These are phyloP conservation scores for Smutsia temminckii DNA, from an alignment of 2,797 vertebrate genomes.

Conservation along the genomic window DNA sequence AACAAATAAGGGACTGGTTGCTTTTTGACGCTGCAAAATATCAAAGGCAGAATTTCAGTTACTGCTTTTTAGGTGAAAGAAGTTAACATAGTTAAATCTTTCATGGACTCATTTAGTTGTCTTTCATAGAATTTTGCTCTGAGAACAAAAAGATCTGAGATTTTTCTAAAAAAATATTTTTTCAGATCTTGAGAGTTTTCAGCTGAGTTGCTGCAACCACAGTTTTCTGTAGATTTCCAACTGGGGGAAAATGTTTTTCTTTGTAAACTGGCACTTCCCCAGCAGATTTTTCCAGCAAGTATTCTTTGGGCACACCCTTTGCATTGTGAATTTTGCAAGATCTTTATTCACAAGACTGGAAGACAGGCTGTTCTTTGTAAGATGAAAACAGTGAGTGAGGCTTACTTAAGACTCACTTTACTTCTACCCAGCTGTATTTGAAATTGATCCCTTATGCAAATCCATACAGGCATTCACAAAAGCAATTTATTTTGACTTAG, in stretches of 20 bases:
- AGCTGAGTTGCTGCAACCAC: constrained; percentile 4
- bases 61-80: constrained; percentile 7
- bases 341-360: constrained; percentile 60
- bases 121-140: constrained; percentile 30
- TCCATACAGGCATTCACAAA: constrained; percentile 18
- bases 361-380: constrained; percentile 24
- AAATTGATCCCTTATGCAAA: constrained; percentile 52
- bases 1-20: neutral
- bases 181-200: constrained; percentile 42
- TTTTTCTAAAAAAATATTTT: neutral
- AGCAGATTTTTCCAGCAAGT: constrained; percentile 72
- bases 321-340: constrained; percentile 66
- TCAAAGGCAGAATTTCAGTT: constrained; percentile 5
- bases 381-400: constrained; percentile 33
- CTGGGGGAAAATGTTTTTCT: constrained; percentile 75
- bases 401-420: constrained; percentile 49
- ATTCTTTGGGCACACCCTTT: constrained; percentile 79
- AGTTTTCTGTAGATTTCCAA: constrained; percentile 63
- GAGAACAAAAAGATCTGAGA: neutral
- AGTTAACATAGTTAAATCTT: constrained; percentile 13
- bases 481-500: constrained; percentile 21
- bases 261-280: constrained; percentile 70
- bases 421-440: neutral
- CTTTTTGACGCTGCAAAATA: neutral
- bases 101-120: constrained; percentile 32